A percentile compares a stretch with the other conserved stretches of the same genome.
phyloP scores from a whole-genome alignment of 2,888 invertebrate species.

The Mesoligia furuncula region DNA sequence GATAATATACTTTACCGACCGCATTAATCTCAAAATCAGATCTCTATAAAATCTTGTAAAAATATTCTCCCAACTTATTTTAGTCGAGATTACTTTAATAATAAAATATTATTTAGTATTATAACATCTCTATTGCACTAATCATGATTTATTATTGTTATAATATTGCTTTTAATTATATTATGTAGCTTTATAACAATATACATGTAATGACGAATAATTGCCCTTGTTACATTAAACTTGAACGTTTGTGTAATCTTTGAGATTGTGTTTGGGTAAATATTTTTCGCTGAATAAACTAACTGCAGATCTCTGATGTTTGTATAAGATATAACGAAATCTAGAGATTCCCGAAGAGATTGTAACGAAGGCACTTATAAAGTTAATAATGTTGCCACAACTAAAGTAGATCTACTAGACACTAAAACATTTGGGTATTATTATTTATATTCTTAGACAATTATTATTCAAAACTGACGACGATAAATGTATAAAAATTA shows the following conservation, averaged over 20 bases:
- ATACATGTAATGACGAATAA: constrained; percentile 63
- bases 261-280: constrained; percentile 68
- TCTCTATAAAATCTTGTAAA: constrained; percentile 81
- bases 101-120: constrained; percentile 84
- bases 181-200: constrained; percentile 76
- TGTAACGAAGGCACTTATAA: constrained; percentile 80
- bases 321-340: constrained; percentile 66
- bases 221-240: constrained; percentile 70
- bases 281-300: constrained; percentile 52
- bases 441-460: constrained; percentile 66
- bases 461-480: constrained; percentile 71
- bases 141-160: constrained; percentile 78
- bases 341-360: constrained; percentile 86
- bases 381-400: constrained; percentile 73
- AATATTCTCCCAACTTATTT: constrained; percentile 76
- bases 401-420: constrained; percentile 73
- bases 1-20: constrained; percentile 74
- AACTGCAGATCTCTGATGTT: constrained; percentile 70
- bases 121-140: constrained; percentile 89
- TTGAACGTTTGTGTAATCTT: constrained; percentile 56
- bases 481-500: constrained; percentile 82
- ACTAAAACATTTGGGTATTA: constrained; percentile 75
- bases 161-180: constrained; percentile 84
- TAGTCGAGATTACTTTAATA: constrained; percentile 73
- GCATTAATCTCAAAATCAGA: constrained; percentile 89